A percentile compares a stretch with the other conserved stretches of the same genome.
phyloP scores from a whole-genome alignment of 1,140 invertebrate species.

The Euglossa dilemma region DNA sequence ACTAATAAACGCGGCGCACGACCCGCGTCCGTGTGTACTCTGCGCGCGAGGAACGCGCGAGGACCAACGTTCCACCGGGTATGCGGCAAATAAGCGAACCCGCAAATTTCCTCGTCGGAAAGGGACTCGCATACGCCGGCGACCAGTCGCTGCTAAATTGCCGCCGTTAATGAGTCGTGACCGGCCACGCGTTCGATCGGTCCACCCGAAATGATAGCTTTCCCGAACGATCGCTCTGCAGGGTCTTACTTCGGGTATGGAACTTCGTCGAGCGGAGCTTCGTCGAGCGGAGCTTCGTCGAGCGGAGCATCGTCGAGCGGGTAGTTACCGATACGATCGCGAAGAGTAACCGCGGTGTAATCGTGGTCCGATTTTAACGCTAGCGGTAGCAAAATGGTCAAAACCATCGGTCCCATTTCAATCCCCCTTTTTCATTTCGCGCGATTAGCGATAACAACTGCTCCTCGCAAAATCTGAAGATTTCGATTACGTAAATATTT shows the following conservation, averaged over 20 bases:
- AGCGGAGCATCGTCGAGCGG: no score
- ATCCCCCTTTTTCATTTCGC: no score
- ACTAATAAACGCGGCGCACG: slow-evolving; percentile 56
- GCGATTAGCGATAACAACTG: no score
- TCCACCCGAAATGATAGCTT: not conserved
- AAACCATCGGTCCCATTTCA: no score
- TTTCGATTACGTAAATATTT: no score
- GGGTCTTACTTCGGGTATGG: not conserved
- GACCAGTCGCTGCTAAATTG: not conserved
- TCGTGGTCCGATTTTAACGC: not conserved
- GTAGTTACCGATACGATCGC: not conserved
- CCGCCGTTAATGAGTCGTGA: slow-evolving; percentile 15
- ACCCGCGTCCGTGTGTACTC: not conserved
- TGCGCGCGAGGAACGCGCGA: not conserved
- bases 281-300: not conserved
- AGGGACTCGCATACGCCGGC: not conserved
- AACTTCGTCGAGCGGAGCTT: not conserved
- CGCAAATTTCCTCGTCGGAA: slow-evolving; percentile 49
- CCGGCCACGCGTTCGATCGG: not conserved
- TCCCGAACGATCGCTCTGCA: no score
- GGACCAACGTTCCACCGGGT: not conserved
- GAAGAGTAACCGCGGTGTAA: not conserved
- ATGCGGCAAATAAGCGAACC: slow-evolving; percentile 43
- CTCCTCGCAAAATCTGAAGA: no score
- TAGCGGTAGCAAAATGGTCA: no score